phyloP scores from a whole-genome alignment of 2,113 vertebrate species.

The Hippocampus zosterae region DNA sequence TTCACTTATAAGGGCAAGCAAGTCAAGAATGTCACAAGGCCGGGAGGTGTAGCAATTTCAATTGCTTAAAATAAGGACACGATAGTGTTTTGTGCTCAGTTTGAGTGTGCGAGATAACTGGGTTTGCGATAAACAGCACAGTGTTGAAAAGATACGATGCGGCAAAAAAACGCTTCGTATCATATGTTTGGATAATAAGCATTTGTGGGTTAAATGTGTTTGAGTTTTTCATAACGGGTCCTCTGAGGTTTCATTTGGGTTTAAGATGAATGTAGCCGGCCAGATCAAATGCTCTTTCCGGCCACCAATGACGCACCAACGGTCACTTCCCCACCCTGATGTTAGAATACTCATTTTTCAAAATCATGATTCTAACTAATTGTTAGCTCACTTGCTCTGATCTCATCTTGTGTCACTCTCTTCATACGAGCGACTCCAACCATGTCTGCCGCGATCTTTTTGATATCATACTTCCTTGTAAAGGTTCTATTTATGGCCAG shows the following conservation, averaged over 20 bases:
- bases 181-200: background rate
- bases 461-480: constrained; percentile 1
- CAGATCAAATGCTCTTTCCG: background rate
- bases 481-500: constrained; percentile 1
- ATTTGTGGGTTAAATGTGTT: background rate
- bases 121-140: no score
- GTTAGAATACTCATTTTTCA: background rate
- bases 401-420: background rate
- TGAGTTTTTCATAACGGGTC: no score
- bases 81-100: no score
- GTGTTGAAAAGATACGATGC: no score
- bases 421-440: background rate
- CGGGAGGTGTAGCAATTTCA: no score
- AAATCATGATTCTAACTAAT: background rate
- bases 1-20: background rate
- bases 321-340: background rate
- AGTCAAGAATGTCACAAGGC: background rate
- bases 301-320: background rate
- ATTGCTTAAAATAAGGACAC: no score
- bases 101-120: no score
- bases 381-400: background rate
- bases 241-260: background rate
- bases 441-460: background rate
- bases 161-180: no score
- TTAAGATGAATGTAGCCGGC: background rate